Conservation (phyloP, 2,888 invertebrate genomes). For the Tinea semifulvella region DNA sequence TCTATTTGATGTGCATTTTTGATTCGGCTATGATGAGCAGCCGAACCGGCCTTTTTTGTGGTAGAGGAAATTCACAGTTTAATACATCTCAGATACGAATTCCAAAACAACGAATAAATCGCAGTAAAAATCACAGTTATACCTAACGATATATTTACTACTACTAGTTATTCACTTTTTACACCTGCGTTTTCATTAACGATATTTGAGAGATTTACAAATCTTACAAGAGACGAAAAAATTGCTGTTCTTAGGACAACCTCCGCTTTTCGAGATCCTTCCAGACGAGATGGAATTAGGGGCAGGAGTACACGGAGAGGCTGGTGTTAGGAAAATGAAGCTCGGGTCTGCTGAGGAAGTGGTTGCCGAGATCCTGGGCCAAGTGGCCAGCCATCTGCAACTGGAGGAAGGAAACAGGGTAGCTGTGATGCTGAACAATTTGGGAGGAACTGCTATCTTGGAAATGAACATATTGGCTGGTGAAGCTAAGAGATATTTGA, state of each 20-base stretch:
- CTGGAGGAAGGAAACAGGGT: slow-evolving; percentile 48
- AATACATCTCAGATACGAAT: no score
- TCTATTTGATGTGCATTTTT: no score
- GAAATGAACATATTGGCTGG: slow-evolving; percentile 78
- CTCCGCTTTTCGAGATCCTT: slow-evolving; percentile 69
- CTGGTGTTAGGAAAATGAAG: slow-evolving; percentile 53
- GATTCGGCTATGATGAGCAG: no score
- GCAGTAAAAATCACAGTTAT: no score
- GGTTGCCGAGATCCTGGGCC: slow-evolving; percentile 52
- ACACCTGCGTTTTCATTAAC: no score
- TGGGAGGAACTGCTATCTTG: slow-evolving; percentile 77
- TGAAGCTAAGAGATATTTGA: slow-evolving; percentile 70
- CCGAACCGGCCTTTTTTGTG: no score
- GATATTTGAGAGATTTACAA: no score
- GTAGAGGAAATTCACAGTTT: no score
- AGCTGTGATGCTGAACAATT: slow-evolving; percentile 79
- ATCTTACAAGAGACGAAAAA: no score
- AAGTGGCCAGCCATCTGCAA: slow-evolving; percentile 44
- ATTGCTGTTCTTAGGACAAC: slow-evolving; percentile 51
- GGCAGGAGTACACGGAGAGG: slow-evolving; percentile 65
- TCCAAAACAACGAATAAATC: no score
- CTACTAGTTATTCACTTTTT: no score
- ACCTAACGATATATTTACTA: no score
- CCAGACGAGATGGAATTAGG: slow-evolving; percentile 73
- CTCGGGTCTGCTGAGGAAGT: slow-evolving; percentile 56